Evolutionary conservation across 2,797 vertebrate species (phyloP).

Genomic region (Zenarchopterus dispar): DNA sequence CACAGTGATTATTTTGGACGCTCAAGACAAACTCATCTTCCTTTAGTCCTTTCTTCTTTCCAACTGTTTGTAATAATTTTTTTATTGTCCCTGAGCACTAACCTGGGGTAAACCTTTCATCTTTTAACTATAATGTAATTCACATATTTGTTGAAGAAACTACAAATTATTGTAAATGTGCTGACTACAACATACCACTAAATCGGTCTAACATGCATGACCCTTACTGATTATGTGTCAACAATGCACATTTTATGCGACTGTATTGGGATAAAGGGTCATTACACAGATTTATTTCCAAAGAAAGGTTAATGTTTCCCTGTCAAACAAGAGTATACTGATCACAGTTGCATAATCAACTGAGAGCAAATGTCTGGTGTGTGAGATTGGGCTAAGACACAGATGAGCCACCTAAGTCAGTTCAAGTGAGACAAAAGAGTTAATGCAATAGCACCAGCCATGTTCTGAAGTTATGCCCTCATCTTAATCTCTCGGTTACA

Average conservation of each 20-base stretch:
- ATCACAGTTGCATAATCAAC: constrained; percentile 6
- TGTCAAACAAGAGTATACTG: background rate
- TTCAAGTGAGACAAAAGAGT: constrained; percentile 25
- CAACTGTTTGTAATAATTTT: background rate
- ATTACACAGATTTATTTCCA: constrained; percentile 7
- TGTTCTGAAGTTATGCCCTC: constrained; percentile 7
- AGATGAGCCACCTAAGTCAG: constrained; percentile 41
- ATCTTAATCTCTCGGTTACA: constrained; percentile 14
- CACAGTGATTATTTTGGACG: constrained; percentile 72
- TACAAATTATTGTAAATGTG: constrained; percentile 20
- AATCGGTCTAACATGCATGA: constrained; percentile 13
- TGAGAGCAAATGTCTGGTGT: constrained; percentile 16
- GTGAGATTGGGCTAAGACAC: constrained; percentile 28
- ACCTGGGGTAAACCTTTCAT: constrained; percentile 61
- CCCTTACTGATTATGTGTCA: constrained; percentile 11
- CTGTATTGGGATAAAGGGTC: constrained; percentile 2
- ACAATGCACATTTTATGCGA: background rate
- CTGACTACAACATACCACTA: constrained; percentile 7
- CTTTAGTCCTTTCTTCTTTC: constrained; percentile 6
- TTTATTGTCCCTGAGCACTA: constrained; percentile 69
- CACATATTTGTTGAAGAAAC: constrained; percentile 24
- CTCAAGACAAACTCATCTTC: constrained; percentile 28
- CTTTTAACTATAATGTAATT: constrained; percentile 24
- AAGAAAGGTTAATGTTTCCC: constrained; percentile 2
- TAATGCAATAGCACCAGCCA: constrained; percentile 8